Evolutionary conservation across 2,888 invertebrate species (phyloP).

Genomic region (Leptinotarsa juncta): DNA sequence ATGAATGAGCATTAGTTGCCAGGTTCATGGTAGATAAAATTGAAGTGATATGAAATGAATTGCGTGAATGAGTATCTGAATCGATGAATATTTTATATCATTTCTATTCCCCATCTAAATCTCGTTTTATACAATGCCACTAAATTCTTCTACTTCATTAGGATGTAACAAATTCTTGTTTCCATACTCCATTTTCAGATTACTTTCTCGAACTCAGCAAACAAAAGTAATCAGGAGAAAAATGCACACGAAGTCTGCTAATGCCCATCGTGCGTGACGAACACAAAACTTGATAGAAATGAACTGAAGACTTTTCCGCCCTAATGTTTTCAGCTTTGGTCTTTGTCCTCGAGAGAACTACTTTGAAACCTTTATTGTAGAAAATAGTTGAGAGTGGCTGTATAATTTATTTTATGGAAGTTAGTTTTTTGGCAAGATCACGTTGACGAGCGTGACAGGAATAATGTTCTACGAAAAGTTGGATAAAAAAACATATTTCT

Average conservation of each 20-base stretch:
- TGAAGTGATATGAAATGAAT: too few species aligned
- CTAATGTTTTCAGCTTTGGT: background rate
- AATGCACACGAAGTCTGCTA: conserved; percentile 4
- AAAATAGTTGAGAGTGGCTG: background rate
- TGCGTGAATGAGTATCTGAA: too few species aligned
- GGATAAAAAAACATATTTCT: too few species aligned
- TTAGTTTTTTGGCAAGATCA: background rate
- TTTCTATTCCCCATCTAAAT: too few species aligned
- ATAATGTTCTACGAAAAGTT: background rate
- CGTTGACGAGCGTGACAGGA: background rate
- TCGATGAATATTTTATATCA: too few species aligned
- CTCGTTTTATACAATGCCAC: background rate
- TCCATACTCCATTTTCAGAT: background rate
- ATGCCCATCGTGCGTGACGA: background rate
- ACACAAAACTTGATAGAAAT: conserved; percentile 1
- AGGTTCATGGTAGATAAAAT: too few species aligned
- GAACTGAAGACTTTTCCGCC: background rate
- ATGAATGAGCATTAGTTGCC: too few species aligned
- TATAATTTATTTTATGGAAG: background rate
- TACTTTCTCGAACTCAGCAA: background rate
- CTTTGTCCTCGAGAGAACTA: background rate
- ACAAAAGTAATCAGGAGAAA: conserved; percentile 3
- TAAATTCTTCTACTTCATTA: background rate
- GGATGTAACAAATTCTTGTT: background rate
- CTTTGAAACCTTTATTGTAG: background rate